Conservation (phyloP, 2,797 vertebrate genomes). For the Diplodus puntazzo region DNA sequence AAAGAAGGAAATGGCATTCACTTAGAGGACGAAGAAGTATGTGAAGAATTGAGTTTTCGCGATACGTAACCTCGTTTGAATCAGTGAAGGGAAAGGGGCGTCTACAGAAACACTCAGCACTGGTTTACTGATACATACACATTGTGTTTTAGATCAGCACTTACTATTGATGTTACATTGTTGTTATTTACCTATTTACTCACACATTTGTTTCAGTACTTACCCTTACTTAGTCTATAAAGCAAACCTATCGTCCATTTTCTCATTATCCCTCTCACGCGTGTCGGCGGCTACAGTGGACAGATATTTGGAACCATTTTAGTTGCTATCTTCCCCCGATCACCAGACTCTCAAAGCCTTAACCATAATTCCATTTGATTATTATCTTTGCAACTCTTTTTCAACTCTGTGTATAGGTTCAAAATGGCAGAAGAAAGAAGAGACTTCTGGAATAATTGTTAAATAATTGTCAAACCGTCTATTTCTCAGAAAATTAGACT, state of each 20-base stretch:
- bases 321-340: too few species aligned
- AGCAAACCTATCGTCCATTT: slow-evolving; percentile 40
- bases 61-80: slow-evolving; percentile 23
- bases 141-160: slow-evolving; percentile 21
- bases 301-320: too few species aligned
- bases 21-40: neutral
- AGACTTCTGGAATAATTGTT: too few species aligned
- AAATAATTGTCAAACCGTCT: too few species aligned
- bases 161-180: neutral
- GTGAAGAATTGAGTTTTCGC: slow-evolving; percentile 1
- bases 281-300: too few species aligned
- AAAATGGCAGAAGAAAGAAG: too few species aligned
- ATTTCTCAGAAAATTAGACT: too few species aligned
- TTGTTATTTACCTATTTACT: neutral
- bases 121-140: slow-evolving; percentile 14
- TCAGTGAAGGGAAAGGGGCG: slow-evolving; percentile 24
- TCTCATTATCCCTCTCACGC: neutral
- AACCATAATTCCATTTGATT: too few species aligned
- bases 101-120: slow-evolving; percentile 13
- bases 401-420: too few species aligned
- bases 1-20: slow-evolving; percentile 21
- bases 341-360: too few species aligned
- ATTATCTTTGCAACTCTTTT: too few species aligned
- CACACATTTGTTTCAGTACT: neutral
- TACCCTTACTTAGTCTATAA: slow-evolving; percentile 22